These are phyloP conservation scores for Tenebrio molitor DNA, from an alignment of 1,140 invertebrate species.

Conservation along the genomic window DNA sequence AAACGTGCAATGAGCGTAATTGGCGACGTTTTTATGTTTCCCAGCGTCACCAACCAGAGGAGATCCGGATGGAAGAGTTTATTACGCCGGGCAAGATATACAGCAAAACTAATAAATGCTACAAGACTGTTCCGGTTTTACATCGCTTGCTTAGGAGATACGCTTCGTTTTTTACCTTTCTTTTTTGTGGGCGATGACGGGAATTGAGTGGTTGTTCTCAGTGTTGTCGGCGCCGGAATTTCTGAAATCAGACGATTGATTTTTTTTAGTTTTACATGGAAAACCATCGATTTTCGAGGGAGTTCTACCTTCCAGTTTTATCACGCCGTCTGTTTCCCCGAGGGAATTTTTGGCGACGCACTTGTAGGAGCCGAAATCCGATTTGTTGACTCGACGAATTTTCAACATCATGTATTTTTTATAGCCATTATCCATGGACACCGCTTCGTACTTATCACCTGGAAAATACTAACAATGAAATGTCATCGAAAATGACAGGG, in stretches of 20 bases:
- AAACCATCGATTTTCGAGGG: slow-evolving; percentile 18
- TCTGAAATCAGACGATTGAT: slow-evolving; percentile 59
- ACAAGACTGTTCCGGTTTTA: slow-evolving; percentile 31
- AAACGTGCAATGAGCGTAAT: slow-evolving; percentile 45
- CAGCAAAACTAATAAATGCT: slow-evolving; percentile 41
- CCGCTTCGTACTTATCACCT: slow-evolving; percentile 90
- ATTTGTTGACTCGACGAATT: slow-evolving; percentile 81
- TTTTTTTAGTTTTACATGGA: slow-evolving; percentile 32
- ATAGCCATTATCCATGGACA: slow-evolving; percentile 84
- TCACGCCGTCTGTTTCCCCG: slow-evolving; percentile 87
- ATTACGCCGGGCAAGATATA: slow-evolving; percentile 29
- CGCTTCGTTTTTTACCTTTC: slow-evolving; percentile 60
- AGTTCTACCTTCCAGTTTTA: slow-evolving; percentile 91
- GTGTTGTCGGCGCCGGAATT: slow-evolving; percentile 64
- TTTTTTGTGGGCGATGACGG: slow-evolving; percentile 59
- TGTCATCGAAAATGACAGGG: background rate
- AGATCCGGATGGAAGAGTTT: slow-evolving; percentile 37
- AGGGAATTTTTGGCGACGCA: slow-evolving; percentile 95
- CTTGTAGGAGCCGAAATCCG: slow-evolving; percentile 90
- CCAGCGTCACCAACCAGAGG: slow-evolving; percentile 25
- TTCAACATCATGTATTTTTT: slow-evolving; percentile 91
- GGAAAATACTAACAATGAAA: slow-evolving; percentile 62
- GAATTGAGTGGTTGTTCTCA: slow-evolving; percentile 59
- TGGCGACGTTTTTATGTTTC: slow-evolving; percentile 37
- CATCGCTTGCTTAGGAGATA: slow-evolving; percentile 1